Evolutionary conservation across 2,888 invertebrate genomes (phyloP), one percentile per base, ranked within the genome.

Genomic region (Ecdyonurus torrentis): DNA sequence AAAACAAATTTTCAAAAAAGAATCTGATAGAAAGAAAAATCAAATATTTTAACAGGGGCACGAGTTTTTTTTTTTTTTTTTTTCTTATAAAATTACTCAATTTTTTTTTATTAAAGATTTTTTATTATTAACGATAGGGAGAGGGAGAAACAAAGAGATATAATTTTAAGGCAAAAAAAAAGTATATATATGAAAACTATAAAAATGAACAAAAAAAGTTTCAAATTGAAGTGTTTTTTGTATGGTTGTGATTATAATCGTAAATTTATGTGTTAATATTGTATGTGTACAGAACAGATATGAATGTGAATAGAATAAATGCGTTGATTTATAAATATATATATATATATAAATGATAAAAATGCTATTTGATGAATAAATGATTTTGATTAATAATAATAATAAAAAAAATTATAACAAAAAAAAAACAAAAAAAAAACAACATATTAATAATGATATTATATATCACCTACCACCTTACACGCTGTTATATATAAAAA

Each of bases 391-490:
- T 37, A 37, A 37, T 37, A 37, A 61, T 23, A 63, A 61, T 64
- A 62, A 62, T 67, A 69, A 70, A 70, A 68, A 65, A 70, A 70
- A 69, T 63, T 67, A 69, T 66, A 68, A 66, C n/a, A n/a, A 68
- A 69, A 70, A 70, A 68, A 65, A 70, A 70, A 69, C 63, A 67
- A 69, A 67, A 68, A 66, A 70, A 70, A 69, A 68, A 65, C 69
- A 64, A 63, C 59, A 64, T 61, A 65, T 62, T 62, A 65, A 64
- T 66, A 65, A 64, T 65, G 66, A 68, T 67, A 67, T 65, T 64
- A 66, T 67, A 64, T 67, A 66, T 61, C 65, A 65, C 67, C 64
- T 68, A 67, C 60, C 64, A 64, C 62, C 67, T 67, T 67, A 66
- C 66, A 66, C 67, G 64, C 68, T 69, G 68, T 68, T 67, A 68